Percentiles rank a stretch among this genome's conserved stretches.
Evolutionary conservation across 1,140 invertebrate species (phyloP).

Genomic region (Doryteuthis pealeii): DNA sequence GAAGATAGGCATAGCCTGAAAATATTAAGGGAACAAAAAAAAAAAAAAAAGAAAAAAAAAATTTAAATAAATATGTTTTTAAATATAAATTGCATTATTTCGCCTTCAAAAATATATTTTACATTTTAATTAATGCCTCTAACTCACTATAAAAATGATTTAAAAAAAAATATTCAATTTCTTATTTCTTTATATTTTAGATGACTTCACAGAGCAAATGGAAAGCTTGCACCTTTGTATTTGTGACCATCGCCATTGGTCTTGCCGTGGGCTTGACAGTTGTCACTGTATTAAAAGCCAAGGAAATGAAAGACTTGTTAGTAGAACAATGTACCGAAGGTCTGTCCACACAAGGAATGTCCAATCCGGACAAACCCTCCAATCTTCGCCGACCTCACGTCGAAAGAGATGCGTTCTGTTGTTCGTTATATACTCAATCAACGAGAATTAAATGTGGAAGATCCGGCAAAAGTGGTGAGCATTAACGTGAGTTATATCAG

Average conservation of each 20-base stretch:
- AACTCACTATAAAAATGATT: no score
- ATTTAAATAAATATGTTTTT: no score
- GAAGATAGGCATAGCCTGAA: no score
- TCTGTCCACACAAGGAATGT: conserved; percentile 6
- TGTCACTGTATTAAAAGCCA: conserved; percentile 7
- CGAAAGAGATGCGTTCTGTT: conserved; percentile 31
- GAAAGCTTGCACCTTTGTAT: conserved; percentile 4
- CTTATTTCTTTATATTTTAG: background rate
- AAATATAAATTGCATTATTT: no score
- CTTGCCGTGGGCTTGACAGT: background rate
- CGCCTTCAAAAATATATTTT: no score
- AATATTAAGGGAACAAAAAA: no score
- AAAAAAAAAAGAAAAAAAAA: no score
- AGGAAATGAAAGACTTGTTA: background rate
- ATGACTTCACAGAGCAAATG: background rate
- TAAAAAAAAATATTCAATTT: no score
- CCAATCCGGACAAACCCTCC: conserved; percentile 24
- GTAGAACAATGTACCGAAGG: background rate
- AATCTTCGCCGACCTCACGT: conserved; percentile 32
- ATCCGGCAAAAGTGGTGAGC: conserved; percentile 17
- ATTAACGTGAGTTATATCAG: conserved; percentile 45
- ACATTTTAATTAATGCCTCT: no score
- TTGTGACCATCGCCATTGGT: background rate
- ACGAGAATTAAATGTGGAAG: conserved; percentile 27
- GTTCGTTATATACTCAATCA: conserved; percentile 30